A percentile compares a stretch with the other conserved stretches of the same genome.
Evolutionary conservation across 1,140 invertebrate genomes (phyloP).

Genomic region (Pemphigus obesinymphae): DNA sequence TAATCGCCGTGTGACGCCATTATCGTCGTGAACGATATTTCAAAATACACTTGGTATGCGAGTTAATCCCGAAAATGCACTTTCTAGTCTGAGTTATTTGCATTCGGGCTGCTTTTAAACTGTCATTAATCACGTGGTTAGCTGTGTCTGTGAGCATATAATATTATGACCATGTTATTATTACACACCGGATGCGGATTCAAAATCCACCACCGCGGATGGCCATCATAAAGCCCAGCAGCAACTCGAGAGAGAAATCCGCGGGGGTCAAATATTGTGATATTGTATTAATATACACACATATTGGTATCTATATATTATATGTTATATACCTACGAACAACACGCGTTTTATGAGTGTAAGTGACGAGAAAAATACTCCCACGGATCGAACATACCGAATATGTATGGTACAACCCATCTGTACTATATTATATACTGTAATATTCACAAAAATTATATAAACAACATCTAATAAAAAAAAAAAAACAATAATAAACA

Average conservation of each 20-base stretch:
- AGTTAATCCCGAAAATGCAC: conserved; percentile 24
- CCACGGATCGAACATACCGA: background rate
- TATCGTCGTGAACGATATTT: background rate
- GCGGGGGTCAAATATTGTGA: background rate
- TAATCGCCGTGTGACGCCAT: background rate
- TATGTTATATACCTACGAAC: background rate
- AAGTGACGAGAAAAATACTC: background rate
- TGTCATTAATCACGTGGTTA: conserved; percentile 25
- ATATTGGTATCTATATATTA: background rate
- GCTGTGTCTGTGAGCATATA: background rate
- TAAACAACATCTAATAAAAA: too few relatives aligned
- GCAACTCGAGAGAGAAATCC: conserved; percentile 5
- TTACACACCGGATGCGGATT: background rate
- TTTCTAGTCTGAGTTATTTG: conserved; percentile 33
- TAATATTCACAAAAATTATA: background rate
- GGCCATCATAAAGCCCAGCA: background rate
- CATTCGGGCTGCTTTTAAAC: conserved; percentile 22
- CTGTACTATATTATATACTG: background rate
- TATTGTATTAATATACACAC: background rate
- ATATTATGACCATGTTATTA: background rate
- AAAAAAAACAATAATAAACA: background rate
- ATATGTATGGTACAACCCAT: background rate
- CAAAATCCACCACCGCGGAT: background rate
- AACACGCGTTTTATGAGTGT: background rate
- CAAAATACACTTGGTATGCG: background rate